Evolutionary conservation across 2,797 vertebrate species (phyloP).

Genomic region (Gadopsis bispinosus): DNA sequence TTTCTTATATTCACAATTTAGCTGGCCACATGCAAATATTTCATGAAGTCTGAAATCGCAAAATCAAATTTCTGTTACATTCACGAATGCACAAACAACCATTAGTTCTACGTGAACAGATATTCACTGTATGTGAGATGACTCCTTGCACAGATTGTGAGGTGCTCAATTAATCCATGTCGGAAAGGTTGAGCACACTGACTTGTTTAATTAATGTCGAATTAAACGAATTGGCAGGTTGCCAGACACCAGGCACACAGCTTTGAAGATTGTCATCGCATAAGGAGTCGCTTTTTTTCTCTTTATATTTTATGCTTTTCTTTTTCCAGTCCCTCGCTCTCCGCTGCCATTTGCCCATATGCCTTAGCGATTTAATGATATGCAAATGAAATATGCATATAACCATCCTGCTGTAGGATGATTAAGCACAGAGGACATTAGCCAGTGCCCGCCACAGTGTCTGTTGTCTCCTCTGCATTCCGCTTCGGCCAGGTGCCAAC

Average conservation of each 20-base stretch:
- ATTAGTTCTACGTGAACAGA: constrained; percentile 61
- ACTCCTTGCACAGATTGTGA: constrained; percentile 73
- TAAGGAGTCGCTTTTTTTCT: constrained; percentile 83
- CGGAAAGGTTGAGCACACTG: constrained; percentile 75
- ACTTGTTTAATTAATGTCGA: constrained; percentile 83
- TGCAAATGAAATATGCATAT: constrained; percentile 99
- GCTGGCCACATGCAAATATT: constrained; percentile 46
- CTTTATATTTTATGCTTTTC: constrained; percentile 81
- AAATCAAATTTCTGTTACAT: constrained; percentile 52
- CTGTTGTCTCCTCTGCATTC: constrained; percentile 85
- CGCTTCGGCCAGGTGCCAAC: constrained; percentile 80
- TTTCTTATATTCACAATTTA: constrained; percentile 37
- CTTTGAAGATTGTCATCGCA: constrained; percentile 86
- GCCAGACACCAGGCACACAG: constrained; percentile 77
- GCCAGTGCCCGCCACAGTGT: constrained; percentile 85
- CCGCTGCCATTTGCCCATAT: constrained; percentile 83
- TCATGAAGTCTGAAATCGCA: constrained; percentile 38
- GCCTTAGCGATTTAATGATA: constrained; percentile 95
- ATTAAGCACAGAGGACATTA: constrained; percentile 99
- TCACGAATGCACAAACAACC: constrained; percentile 68
- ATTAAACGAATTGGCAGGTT: constrained; percentile 84
- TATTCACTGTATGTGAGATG: constrained; percentile 60
- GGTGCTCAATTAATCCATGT: constrained; percentile 82
- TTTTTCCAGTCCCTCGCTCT: constrained; percentile 81
- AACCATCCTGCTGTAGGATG: constrained; percentile 98